Evolutionary conservation across 2,113 vertebrate species (phyloP), one percentile per base, ranked within the genome.

Genomic region (Tachycineta bicolor): DNA sequence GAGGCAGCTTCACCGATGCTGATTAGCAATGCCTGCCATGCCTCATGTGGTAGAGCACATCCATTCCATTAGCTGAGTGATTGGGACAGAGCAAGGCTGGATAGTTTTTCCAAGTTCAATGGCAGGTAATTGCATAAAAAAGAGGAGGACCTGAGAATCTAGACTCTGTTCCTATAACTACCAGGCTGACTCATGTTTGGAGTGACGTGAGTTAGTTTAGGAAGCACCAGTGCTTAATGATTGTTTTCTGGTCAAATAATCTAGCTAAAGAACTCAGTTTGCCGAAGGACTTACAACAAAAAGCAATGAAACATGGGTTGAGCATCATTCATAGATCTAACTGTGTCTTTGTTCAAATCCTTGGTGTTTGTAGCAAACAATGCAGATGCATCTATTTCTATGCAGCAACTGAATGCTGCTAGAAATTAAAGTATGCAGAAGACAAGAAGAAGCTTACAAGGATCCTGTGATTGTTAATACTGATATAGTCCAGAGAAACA

Each of bases 171-270:
- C 24, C 64, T 78, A 21, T 65, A 63, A 26, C 25, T 63, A 47
- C 50, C 0, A 0, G 15, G 43, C 43, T 70, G 39, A n/a, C 13
- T 74, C 2, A 5, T 24, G 17, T 34, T 46, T 67, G 34, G 43
- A 81, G 46, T 33, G 25, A 59, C 55, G 16, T 43, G 39, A 59
- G 56, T 34, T 33, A 87, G 25, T 87, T 94, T 47, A 82, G 29
- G 47, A 80, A 77, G 46, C 16, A 55, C 31, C 43, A 22, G 3
- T 70, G 52, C 67, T 55, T 81, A 69, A 53, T n/a, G 63, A 19
- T 59, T 68, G 33, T 2, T 50, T 93, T 89, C 44, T 85, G 44
- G 44, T 90, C 33, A 93, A 71, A 24, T 67, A 82, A 79, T 15
- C 11, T n/a, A 58, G 58, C 44, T 55, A 53, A 76, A 67, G 69